phyloP scores from a whole-genome alignment of 2,888 invertebrate species.

The Pollenia griseotomentosa region DNA sequence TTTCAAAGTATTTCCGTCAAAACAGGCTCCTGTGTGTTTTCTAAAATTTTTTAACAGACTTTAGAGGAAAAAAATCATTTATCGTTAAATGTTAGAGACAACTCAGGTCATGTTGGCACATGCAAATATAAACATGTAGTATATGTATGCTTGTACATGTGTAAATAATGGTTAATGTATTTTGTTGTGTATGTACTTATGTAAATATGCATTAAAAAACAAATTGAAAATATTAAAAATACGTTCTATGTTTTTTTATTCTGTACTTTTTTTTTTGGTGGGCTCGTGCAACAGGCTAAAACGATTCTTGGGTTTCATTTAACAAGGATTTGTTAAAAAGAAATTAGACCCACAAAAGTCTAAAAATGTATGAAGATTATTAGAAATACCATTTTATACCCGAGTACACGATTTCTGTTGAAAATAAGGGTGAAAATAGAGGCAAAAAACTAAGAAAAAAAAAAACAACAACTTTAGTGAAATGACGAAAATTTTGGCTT shows the following conservation, averaged over 20 bases:
- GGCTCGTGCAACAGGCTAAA: slow-evolving; percentile 32
- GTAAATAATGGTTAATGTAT: slow-evolving; percentile 8
- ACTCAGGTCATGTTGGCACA: slow-evolving; percentile 33
- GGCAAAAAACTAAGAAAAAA: too few relatives aligned
- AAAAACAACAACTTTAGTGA: too few relatives aligned
- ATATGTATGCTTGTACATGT: background rate
- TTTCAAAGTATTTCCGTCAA: background rate
- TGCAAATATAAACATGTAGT: background rate
- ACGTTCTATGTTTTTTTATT: slow-evolving; percentile 18
- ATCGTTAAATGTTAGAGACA: slow-evolving; percentile 24
- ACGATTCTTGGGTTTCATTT: background rate
- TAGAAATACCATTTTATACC: background rate
- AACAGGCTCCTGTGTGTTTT: slow-evolving; percentile 1
- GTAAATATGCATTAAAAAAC: slow-evolving; percentile 33
- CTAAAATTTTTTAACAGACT: background rate
- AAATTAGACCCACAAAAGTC: slow-evolving; percentile 45
- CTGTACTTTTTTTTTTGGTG: background rate
- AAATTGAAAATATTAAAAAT: slow-evolving; percentile 26
- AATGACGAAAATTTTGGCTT: too few relatives aligned
- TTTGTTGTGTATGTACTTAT: slow-evolving; percentile 10
- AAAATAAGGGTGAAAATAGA: too few relatives aligned
- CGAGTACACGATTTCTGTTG: too few relatives aligned
- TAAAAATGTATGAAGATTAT: background rate
- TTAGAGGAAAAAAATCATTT: background rate
- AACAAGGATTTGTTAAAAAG: slow-evolving; percentile 16